Evolutionary conservation across 1,140 invertebrate species (phyloP).

Genomic region (Pseudomyrmex gracilis): DNA sequence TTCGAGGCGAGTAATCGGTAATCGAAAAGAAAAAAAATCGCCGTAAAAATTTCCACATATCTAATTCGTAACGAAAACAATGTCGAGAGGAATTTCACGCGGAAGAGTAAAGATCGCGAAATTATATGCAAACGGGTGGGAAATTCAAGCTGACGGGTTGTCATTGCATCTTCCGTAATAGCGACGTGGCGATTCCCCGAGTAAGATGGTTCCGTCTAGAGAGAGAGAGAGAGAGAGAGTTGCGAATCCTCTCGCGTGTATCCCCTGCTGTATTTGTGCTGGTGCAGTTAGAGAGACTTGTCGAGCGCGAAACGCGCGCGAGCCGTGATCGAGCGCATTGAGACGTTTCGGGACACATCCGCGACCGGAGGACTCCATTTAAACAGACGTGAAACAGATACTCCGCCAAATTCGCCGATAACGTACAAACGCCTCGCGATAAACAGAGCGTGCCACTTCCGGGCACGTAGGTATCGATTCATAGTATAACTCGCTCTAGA

Average conservation of each 20-base stretch:
- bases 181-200: constrained; percentile 15
- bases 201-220: constrained; percentile 27
- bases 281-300: neutral
- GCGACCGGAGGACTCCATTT: constrained; percentile 55
- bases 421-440: constrained; percentile 44
- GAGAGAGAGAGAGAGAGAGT: constrained; percentile 12
- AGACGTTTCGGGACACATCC: constrained; percentile 50
- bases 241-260: constrained; percentile 43
- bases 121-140: constrained; percentile 7
- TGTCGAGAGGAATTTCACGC: neutral
- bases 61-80: no score
- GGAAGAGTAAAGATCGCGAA: constrained; percentile 1
- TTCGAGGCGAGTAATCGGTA: no score
- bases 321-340: constrained; percentile 47
- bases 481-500: constrained; percentile 21
- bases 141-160: constrained; percentile 17
- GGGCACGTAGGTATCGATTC: constrained; percentile 40
- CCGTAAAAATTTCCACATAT: no score
- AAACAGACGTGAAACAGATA: constrained; percentile 58
- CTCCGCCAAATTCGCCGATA: constrained; percentile 56
- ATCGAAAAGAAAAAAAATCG: no score
- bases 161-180: constrained; percentile 6
- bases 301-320: neutral
- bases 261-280: constrained; percentile 2
- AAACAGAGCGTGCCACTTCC: constrained; percentile 59